phyloP scores from a whole-genome alignment of 2,113 vertebrate species.

The Urocitellus parryii region DNA sequence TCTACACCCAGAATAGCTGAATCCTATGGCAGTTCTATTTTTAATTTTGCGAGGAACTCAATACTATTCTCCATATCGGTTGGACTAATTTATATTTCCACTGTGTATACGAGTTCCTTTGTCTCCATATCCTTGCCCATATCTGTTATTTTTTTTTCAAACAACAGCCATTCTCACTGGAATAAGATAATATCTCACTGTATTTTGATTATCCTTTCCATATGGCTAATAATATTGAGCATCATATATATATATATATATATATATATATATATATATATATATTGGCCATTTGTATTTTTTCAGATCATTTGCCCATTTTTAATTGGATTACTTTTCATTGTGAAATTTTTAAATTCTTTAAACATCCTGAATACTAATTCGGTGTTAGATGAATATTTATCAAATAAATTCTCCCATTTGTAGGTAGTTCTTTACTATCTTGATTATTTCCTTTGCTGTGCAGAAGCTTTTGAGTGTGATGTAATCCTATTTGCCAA shows the following conservation, averaged over 20 bases:
- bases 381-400: background rate
- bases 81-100: background rate
- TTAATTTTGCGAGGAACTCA: background rate
- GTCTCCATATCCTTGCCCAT: background rate
- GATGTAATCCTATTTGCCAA: background rate
- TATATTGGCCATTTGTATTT: background rate
- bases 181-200: background rate
- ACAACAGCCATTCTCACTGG: background rate
- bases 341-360: background rate
- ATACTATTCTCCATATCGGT: background rate
- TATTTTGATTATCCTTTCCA: background rate
- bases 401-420: background rate
- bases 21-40: background rate
- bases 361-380: background rate
- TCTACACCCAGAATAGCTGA: background rate
- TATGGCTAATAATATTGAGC: background rate
- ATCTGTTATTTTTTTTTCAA: background rate
- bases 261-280: background rate
- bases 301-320: background rate
- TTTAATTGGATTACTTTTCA: background rate
- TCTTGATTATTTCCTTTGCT: background rate
- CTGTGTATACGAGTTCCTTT: background rate
- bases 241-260: background rate
- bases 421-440: background rate
- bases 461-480: background rate